phyloP scores from a whole-genome alignment of 2,113 vertebrate species.

The Pogona vitticeps region DNA sequence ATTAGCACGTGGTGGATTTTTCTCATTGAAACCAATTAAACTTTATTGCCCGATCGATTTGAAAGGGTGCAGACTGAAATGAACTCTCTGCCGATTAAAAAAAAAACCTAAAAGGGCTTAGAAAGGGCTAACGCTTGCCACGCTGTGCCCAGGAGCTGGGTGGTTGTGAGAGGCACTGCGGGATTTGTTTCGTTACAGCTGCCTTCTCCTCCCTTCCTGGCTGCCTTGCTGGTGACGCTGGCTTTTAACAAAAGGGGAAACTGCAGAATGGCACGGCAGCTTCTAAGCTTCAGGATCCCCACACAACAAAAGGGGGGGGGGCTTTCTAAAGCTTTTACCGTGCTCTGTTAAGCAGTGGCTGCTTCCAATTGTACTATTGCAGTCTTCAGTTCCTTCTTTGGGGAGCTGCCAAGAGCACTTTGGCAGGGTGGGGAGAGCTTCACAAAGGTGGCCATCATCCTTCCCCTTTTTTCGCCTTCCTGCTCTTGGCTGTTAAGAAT shows the following conservation, averaged over 20 bases:
- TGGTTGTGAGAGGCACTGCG: too few species aligned
- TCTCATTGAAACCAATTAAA: too few species aligned
- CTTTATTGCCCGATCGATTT: background rate
- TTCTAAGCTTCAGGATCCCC: background rate
- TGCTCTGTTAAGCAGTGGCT: background rate
- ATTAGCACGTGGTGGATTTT: too few species aligned
- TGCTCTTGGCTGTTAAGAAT: background rate
- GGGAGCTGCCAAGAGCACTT: background rate
- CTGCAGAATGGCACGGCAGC: constrained; percentile 10
- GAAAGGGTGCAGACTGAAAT: background rate
- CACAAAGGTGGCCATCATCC: background rate
- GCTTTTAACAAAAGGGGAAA: constrained; percentile 52
- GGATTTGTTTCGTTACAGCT: too few species aligned
- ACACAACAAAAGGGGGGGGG: background rate
- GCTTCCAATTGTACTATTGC: background rate
- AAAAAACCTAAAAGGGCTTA: background rate
- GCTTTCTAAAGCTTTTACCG: background rate
- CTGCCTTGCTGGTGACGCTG: constrained; percentile 37
- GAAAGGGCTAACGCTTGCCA: background rate
- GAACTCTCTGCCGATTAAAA: background rate
- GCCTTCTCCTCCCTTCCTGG: constrained; percentile 16
- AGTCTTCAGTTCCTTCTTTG: background rate
- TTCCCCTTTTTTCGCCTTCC: background rate
- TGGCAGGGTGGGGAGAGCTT: background rate
- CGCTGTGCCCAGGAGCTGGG: background rate